Base-by-base conservation (phyloP, 2,888 invertebrate species). In the Lamproptera curius region DNA sequence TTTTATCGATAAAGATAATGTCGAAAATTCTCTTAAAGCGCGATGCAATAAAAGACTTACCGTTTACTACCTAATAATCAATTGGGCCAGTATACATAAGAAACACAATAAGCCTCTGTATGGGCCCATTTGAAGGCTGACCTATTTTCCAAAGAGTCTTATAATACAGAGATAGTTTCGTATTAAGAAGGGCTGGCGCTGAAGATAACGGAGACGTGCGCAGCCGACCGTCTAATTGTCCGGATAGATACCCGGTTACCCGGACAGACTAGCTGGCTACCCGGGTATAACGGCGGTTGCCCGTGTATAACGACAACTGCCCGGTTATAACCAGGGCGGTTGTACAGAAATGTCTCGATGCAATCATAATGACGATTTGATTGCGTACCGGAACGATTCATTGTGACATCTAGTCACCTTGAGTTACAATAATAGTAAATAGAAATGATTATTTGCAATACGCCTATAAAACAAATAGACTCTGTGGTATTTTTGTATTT, bases 171-270 rank as follows among this genome's bases (percentile, higher is more conserved):
- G 69, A 63, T 73, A 72, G 74, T 71, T 73, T 68, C 68, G 67
- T 73, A 71, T 76, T 78, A 82, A 75, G 78, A 73, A 74, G 70
- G 76, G 63, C 81, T 83, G 84, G 62, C 63, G 53, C 55, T 59
- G 56, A 57, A 76, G 84, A 83, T 83, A 84, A 82, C 71, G 65
- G 46, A 41, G 50, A 54, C 52, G 64, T 46, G 58, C 57, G 71
- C 70, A 73, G 69, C 65, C 70, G 62, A 62, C 61, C 74, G 73
- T 61, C 67, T 81, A 82, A 83, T 82, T 79, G 81, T 74, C 63
- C 67, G 67, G 75, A 73, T 70, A 71, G 74, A 73, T 71, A 68
- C 58, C 59, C 56, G 39, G 51, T 52, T 53, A 56, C 58, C 56
- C 59, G 61, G 28, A n/a, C 28, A 28, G 28, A 28, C 28, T 28